Evolutionary conservation across 2,888 invertebrate species (phyloP), one percentile per base, ranked within the genome.

Genomic region (Merodon equestris): DNA sequence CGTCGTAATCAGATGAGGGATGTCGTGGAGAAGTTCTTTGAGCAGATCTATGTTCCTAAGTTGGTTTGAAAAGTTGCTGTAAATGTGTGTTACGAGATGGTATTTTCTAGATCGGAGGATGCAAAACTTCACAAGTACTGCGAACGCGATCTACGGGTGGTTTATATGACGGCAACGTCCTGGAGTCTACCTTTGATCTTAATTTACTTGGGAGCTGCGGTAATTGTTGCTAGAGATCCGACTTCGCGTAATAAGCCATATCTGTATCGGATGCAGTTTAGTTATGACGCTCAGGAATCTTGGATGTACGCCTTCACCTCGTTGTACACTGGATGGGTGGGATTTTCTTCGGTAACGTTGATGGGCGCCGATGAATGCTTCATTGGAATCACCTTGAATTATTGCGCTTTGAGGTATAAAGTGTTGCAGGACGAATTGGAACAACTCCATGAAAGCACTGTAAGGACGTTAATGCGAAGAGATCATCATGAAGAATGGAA

Each of bases 201-300:
- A 1, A 73, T 82, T n/a, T 47, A 40, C 14, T 14, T 54, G 19
- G 48, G 27, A 0, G 44, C 27, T 1, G 53, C 5, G 0, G 10
- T 53, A 12, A 5, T 44, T 1, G 48, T 76, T 1, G 54, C 19
- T 9, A 15, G 15, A 3, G 75, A 71, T 40, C 71, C 71, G 0
- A 18, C 44, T 34, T 82, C 82, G 5, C 68, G 36, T 0, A 40
- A 66, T 0, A 83, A 83, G n/a, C 82, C 83, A 0, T 82, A 81
- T 18, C 64, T 83, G 38, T 83, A 81, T 56, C 75, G 76, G 13
- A 77, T 82, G 82, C 61, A 76, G 9, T 82, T 83, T 51, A 51
- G 45, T 40, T 83, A 83, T 42, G 81, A 83, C 12, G 81, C 83
- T 7, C 83, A 83, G 45, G 75, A 53, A 7, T 81, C 82, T 17